Evolutionary conservation across 2,113 vertebrate species (phyloP).

Genomic region (Muscicapa adusta): DNA sequence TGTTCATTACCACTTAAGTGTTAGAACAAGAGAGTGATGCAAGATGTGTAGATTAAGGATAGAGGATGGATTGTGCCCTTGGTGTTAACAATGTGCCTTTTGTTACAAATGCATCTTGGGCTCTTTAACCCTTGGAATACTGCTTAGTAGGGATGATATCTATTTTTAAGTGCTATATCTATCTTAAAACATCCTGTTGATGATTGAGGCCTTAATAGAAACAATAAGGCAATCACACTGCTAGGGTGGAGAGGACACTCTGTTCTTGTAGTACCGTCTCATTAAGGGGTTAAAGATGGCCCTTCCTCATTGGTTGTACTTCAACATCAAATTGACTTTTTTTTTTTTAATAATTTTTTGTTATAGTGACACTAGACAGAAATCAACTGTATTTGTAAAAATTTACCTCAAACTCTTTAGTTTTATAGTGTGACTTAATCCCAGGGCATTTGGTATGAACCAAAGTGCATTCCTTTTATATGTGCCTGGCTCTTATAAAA

Average conservation of each 20-base stretch:
- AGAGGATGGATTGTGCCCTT: slow-evolving; percentile 80
- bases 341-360: slow-evolving; percentile 59
- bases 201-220: slow-evolving; percentile 75
- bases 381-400: slow-evolving; percentile 80
- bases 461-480: slow-evolving; percentile 99
- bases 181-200: slow-evolving; percentile 72
- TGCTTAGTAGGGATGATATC: slow-evolving; percentile 55
- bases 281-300: slow-evolving; percentile 72
- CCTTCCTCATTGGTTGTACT: slow-evolving; percentile 71
- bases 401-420: slow-evolving; percentile 83
- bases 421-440: slow-evolving; percentile 84
- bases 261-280: slow-evolving; percentile 41
- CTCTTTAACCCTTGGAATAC: slow-evolving; percentile 73
- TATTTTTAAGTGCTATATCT: slow-evolving; percentile 65
- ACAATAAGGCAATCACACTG: slow-evolving; percentile 68
- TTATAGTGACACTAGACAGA: slow-evolving; percentile 73
- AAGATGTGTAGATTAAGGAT: slow-evolving; percentile 68
- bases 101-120: slow-evolving; percentile 79
- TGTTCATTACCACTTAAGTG: slow-evolving; percentile 59
- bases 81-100: slow-evolving; percentile 92
- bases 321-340: slow-evolving; percentile 71
- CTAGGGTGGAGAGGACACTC: slow-evolving; percentile 41
- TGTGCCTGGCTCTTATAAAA: slow-evolving; percentile 76
- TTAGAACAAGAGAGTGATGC: slow-evolving; percentile 64
- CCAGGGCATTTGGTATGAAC: slow-evolving; percentile 98